phyloP scores from a whole-genome alignment of 1,140 invertebrate genomes.

The Apis florea region DNA sequence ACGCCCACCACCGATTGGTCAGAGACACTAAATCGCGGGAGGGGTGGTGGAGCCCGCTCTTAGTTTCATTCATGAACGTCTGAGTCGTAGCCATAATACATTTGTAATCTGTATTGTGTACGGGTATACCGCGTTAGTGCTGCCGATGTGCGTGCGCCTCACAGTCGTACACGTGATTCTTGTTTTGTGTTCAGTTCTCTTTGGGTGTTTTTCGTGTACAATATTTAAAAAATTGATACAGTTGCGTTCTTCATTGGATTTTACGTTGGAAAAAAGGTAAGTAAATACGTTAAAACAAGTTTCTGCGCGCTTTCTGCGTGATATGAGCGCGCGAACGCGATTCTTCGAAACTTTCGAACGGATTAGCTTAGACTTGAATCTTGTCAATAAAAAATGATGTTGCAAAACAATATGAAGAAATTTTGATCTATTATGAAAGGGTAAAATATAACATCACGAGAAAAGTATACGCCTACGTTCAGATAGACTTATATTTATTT shows the following conservation, averaged over 20 bases:
- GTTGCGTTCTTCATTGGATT: constrained; percentile 13
- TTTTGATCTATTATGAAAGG: constrained; percentile 20
- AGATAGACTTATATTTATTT: constrained; percentile 54
- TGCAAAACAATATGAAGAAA: not conserved
- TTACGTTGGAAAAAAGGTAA: constrained; percentile 48
- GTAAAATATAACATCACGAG: constrained; percentile 32
- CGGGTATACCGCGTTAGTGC: constrained; percentile 72
- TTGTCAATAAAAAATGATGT: not conserved
- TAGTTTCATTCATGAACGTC: constrained; percentile 79
- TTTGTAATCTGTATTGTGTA: constrained; percentile 77
- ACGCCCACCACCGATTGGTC: constrained; percentile 10
- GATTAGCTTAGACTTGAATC: not conserved
- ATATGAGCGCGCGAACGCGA: constrained; percentile 30
- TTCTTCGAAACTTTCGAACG: constrained; percentile 42
- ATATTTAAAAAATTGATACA: constrained; percentile 39
- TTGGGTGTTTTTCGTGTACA: constrained; percentile 66
- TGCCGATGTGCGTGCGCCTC: constrained; percentile 73
- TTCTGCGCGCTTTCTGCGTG: constrained; percentile 21
- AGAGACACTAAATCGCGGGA: not conserved
- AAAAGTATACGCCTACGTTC: constrained; percentile 54
- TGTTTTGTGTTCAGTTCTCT: constrained; percentile 65
- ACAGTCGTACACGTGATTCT: constrained; percentile 67
- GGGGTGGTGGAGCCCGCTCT: constrained; percentile 60
- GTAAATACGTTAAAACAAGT: constrained; percentile 10
- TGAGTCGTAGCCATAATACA: constrained; percentile 73